Base-by-base conservation (phyloP, 2,113 vertebrate species). In the Cyprinodon variegatus region DNA sequence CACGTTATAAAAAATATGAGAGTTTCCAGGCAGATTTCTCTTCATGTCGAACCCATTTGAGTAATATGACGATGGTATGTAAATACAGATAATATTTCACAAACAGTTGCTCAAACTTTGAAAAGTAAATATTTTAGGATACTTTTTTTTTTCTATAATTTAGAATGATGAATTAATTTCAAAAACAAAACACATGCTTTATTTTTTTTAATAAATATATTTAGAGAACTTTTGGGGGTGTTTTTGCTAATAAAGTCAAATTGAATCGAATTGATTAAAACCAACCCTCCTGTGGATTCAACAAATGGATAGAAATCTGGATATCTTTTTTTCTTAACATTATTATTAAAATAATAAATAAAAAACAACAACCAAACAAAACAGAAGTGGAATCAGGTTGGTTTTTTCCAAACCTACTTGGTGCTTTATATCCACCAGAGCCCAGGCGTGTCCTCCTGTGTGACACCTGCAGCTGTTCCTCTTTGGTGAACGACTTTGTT, bases 401-500 rank as follows among this genome's bases (percentile, higher is more conserved):
- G 50, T 8, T 57, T 57, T 50, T 5, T 45, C 50, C 50, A 1
- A 57, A 57, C 50, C 13, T 22, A 14, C 8, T 17, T 3, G 6
- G 20, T n/a, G 20, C 4, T 10, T 61, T 68, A n/a, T 53, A 41
- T 43, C 43, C 76, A 13, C 61, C 53, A 38, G 60, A 82, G 68
- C 48, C 48, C 70, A 72, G 40, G 67, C 43, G 38, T 29, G 48
- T 36, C 37, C 22, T 78, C n/a, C 17, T 62, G 43, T 70, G 57
- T 72, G 57, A 71, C 70, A 82, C 81, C 77, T 76, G 59, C 70
- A 70, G 68, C 53, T 68, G 70, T 53, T 22, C 43, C 45, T 72
- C 39, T 5, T 65, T 40, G 39, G 63, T 65, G 8, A 75, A 70
- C 11, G 48, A 71, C 70, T 77, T 5, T n/a, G 57, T 88, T 95